Conservation (phyloP, 2,888 invertebrate species). For the Ctena decussata region DNA sequence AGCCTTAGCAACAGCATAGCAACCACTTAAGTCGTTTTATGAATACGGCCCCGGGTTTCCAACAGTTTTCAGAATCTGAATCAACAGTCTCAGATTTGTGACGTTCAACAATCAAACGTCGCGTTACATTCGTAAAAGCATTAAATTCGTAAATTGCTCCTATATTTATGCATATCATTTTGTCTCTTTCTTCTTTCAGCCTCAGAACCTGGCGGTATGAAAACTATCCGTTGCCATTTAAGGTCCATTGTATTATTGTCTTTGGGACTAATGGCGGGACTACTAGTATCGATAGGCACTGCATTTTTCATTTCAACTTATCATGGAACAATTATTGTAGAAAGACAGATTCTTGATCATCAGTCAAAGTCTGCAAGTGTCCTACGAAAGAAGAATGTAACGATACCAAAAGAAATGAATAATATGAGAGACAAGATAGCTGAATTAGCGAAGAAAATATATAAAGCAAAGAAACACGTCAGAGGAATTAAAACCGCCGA, state of each 20-base stretch:
- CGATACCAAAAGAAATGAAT: background rate
- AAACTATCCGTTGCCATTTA: background rate
- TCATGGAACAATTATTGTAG: background rate
- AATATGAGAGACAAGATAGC: constrained; percentile 26
- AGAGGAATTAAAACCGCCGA: constrained; percentile 60
- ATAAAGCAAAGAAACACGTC: constrained; percentile 53
- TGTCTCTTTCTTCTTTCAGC: too few relatives aligned
- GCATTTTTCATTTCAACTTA: background rate
- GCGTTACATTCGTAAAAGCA: too few relatives aligned
- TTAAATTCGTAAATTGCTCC: too few relatives aligned
- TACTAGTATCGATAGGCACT: background rate
- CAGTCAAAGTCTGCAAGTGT: background rate
- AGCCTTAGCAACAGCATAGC: too few relatives aligned
- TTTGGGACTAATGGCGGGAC: background rate
- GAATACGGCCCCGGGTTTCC: too few relatives aligned
- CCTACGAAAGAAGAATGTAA: background rate
- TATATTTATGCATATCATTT: too few relatives aligned
- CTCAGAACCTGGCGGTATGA: background rate
- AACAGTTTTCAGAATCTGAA: too few relatives aligned
- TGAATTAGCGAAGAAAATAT: constrained; percentile 31
- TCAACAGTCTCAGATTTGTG: too few relatives aligned
- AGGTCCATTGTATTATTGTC: background rate
- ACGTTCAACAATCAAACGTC: too few relatives aligned
- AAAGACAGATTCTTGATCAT: background rate
- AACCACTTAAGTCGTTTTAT: too few relatives aligned